A percentile compares a stretch with the other conserved stretches of the same genome.
Conservation (phyloP, 2,888 invertebrate genomes). For the Plebejus anna region DNA sequence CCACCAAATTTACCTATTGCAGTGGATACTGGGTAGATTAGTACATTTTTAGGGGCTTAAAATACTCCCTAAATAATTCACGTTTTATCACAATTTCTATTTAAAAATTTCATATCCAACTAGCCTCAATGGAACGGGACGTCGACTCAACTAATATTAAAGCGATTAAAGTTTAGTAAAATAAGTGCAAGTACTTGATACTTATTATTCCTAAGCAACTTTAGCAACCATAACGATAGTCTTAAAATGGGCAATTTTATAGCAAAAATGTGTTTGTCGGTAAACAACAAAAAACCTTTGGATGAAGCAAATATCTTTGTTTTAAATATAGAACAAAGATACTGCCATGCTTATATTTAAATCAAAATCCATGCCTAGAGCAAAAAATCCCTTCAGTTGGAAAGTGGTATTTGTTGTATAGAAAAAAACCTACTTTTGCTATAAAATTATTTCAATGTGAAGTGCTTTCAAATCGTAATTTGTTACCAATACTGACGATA, state of each 20-base stretch:
- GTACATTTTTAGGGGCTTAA: background rate
- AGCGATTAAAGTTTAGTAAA: slow-evolving; percentile 23
- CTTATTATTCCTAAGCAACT: background rate
- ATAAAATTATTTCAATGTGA: background rate
- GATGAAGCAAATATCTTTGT: background rate
- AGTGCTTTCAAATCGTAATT: slow-evolving; percentile 33
- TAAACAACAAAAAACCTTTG: background rate
- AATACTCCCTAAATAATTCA: background rate
- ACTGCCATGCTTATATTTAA: background rate
- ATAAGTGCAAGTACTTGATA: slow-evolving; percentile 19
- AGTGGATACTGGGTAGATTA: background rate
- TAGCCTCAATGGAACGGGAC: slow-evolving; percentile 13
- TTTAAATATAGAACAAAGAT: background rate
- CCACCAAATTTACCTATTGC: too few species aligned
- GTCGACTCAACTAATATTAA: slow-evolving; percentile 22
- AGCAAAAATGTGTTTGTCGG: slow-evolving; percentile 13
- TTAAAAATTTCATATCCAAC: slow-evolving; percentile 27
- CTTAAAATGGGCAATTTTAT: background rate
- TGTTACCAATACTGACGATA: slow-evolving; percentile 7
- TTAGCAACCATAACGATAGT: slow-evolving; percentile 16
- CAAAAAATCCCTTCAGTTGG: too few species aligned
- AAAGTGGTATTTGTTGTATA: background rate
- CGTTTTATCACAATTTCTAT: background rate
- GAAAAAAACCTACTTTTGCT: background rate
- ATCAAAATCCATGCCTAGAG: background rate